Conservation (phyloP, 1,140 invertebrate genomes). For the Neomicropteryx cornuta region DNA sequence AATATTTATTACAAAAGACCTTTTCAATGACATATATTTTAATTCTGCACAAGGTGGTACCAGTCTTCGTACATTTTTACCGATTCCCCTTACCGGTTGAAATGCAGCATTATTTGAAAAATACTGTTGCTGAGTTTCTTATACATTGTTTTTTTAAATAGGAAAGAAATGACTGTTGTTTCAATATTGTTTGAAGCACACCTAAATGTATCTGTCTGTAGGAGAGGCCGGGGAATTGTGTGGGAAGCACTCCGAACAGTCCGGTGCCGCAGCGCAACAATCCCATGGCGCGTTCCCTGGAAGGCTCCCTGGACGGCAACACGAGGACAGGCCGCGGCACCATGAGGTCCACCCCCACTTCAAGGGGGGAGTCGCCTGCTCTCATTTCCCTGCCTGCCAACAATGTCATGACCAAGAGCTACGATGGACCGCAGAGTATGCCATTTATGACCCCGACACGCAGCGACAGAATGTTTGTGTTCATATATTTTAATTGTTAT, state of each 20-base stretch:
- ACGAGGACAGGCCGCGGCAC: slow-evolving; percentile 20
- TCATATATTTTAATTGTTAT: neutral
- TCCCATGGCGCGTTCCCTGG: slow-evolving; percentile 13
- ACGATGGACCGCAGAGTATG: slow-evolving; percentile 42
- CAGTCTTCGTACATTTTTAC: too few species aligned
- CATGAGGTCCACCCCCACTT: slow-evolving; percentile 26
- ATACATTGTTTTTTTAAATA: too few species aligned
- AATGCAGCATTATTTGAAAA: too few species aligned
- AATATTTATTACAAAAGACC: too few species aligned
- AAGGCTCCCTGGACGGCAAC: slow-evolving; percentile 13
- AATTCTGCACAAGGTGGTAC: too few species aligned
- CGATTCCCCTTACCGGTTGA: too few species aligned
- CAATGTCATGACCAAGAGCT: slow-evolving; percentile 40
- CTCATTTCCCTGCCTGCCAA: slow-evolving; percentile 17
- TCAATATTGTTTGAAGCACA: too few species aligned
- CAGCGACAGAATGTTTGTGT: slow-evolving; percentile 38
- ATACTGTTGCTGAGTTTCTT: too few species aligned
- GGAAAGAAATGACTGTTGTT: too few species aligned
- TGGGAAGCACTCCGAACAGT: slow-evolving; percentile 55
- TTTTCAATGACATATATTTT: too few species aligned
- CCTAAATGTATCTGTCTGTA: too few species aligned
- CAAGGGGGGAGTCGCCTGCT: slow-evolving; percentile 25
- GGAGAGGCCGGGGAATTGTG: slow-evolving; percentile 37
- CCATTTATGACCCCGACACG: too few species aligned
- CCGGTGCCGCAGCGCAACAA: slow-evolving; percentile 38